A percentile compares a stretch with the other conserved stretches of the same genome.
Evolutionary conservation across 2,797 vertebrate species (phyloP).

Genomic region (Poecile montanus): DNA sequence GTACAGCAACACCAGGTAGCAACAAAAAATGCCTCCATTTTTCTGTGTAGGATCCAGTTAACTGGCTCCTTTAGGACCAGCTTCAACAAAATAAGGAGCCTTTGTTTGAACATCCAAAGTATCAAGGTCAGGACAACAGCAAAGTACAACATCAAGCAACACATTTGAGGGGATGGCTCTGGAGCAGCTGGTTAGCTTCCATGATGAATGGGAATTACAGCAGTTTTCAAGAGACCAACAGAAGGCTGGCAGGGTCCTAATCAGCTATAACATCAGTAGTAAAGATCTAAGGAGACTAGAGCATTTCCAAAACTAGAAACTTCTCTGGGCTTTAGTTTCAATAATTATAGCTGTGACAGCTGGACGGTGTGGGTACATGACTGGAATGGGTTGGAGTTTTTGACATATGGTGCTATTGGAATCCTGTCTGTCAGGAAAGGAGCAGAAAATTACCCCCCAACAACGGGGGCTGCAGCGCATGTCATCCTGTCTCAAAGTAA

Average conservation of each 20-base stretch:
- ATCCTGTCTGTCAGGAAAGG: constrained; percentile 59
- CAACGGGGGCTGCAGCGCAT: not conserved
- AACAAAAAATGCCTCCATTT: not conserved
- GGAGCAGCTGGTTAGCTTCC: constrained; percentile 74
- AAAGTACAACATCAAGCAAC: constrained; percentile 31
- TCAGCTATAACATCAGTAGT: constrained; percentile 79
- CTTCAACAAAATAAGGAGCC: constrained; percentile 17
- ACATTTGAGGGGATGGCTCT: constrained; percentile 62
- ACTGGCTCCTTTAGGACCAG: not conserved
- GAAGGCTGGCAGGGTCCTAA: constrained; percentile 79
- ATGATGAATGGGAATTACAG: constrained; percentile 79
- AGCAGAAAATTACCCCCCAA: constrained; percentile 55
- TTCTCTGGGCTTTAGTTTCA: constrained; percentile 65
- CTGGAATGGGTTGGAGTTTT: constrained; percentile 70
- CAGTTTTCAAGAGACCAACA: constrained; percentile 80
- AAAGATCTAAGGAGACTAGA: constrained; percentile 79
- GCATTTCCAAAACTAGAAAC: constrained; percentile 70
- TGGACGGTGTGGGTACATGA: constrained; percentile 75
- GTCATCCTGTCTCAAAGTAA: constrained; percentile 19
- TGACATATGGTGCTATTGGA: constrained; percentile 73
- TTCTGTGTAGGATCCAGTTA: not conserved
- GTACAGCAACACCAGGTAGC: not conserved
- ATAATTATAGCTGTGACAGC: constrained; percentile 77
- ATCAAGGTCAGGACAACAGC: constrained; percentile 72
- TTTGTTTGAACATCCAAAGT: constrained; percentile 43